Conservation (phyloP, 2,113 vertebrate species). For the Pseudolaguvia tuberculata region DNA sequence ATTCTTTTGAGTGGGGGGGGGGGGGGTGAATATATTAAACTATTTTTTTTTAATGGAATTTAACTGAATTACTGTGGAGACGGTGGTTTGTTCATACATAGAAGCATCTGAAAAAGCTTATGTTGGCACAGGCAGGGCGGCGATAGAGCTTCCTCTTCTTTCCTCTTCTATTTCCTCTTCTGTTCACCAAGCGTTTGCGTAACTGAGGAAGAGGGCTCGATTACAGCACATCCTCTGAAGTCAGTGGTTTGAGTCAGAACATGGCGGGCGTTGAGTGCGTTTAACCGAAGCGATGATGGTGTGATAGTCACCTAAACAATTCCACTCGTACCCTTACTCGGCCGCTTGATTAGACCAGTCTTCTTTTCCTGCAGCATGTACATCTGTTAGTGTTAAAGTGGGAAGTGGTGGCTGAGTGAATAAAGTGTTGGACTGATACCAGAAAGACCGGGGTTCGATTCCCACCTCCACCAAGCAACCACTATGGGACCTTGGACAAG, state of each 20-base stretch:
- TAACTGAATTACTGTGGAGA: not conserved
- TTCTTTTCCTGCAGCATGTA: too few relatives aligned
- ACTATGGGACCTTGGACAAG: too few relatives aligned
- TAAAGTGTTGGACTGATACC: too few relatives aligned
- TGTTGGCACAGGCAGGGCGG: not conserved
- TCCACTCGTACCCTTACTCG: not conserved
- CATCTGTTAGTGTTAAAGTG: too few relatives aligned
- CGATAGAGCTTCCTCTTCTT: constrained; percentile 9
- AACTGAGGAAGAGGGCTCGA: constrained; percentile 16
- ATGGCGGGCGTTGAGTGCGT: not conserved
- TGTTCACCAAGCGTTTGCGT: constrained; percentile 7
- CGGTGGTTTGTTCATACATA: not conserved
- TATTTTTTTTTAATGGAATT: not conserved
- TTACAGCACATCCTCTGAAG: constrained; percentile 4
- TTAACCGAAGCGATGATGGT: not conserved
- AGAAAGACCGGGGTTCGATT: too few relatives aligned
- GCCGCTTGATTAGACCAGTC: not conserved
- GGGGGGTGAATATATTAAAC: too few relatives aligned
- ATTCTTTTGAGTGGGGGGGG: too few relatives aligned
- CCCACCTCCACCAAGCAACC: too few relatives aligned
- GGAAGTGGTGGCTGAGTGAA: too few relatives aligned
- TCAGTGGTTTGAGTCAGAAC: not conserved
- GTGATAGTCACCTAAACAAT: not conserved
- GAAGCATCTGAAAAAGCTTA: not conserved
- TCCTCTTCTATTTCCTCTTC: too few relatives aligned